Evolutionary conservation across 2,888 invertebrate species (phyloP).

Genomic region (Drosophila mulleri): DNA sequence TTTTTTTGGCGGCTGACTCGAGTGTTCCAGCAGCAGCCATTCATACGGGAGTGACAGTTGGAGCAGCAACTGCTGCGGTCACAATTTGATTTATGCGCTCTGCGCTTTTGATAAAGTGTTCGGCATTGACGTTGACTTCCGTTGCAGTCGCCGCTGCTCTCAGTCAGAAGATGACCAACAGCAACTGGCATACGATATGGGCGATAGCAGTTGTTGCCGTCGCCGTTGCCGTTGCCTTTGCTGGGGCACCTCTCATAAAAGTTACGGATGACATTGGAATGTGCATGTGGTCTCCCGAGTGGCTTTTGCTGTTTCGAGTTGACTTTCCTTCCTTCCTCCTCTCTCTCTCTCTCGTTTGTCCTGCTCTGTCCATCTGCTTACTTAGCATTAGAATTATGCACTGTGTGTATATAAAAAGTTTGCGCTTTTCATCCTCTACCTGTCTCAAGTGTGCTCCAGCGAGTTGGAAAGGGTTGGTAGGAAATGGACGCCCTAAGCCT

Average conservation of each 20-base stretch:
- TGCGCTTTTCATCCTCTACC: conserved; percentile 47
- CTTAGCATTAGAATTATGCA: conserved; percentile 61
- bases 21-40: conserved; percentile 26
- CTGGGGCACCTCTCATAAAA: conserved; percentile 38
- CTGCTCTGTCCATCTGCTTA: conserved; percentile 44
- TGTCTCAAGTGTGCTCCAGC: conserved; percentile 42
- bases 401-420: conserved; percentile 44
- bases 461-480: conserved; percentile 8
- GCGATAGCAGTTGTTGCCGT: conserved; percentile 21
- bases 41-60: conserved; percentile 55
- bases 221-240: conserved; percentile 51
- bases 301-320: conserved; percentile 42
- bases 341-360: conserved; percentile 1
- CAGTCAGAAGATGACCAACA: conserved; percentile 17
- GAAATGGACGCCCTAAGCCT: conserved; percentile 11
- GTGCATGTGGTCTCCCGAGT: conserved; percentile 28
- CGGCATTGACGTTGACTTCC: conserved; percentile 55
- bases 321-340: conserved; percentile 33
- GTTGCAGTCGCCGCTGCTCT: conserved; percentile 17
- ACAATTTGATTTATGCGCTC: conserved; percentile 68
- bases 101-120: conserved; percentile 75
- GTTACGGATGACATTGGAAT: conserved; percentile 35
- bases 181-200: conserved; percentile 13
- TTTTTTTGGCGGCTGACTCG: conserved; percentile 27
- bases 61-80: conserved; percentile 26